Percentiles rank a stretch among this genome's conserved stretches.
phyloP scores from a whole-genome alignment of 2,797 vertebrate species.

The Eulemur albifrons region DNA sequence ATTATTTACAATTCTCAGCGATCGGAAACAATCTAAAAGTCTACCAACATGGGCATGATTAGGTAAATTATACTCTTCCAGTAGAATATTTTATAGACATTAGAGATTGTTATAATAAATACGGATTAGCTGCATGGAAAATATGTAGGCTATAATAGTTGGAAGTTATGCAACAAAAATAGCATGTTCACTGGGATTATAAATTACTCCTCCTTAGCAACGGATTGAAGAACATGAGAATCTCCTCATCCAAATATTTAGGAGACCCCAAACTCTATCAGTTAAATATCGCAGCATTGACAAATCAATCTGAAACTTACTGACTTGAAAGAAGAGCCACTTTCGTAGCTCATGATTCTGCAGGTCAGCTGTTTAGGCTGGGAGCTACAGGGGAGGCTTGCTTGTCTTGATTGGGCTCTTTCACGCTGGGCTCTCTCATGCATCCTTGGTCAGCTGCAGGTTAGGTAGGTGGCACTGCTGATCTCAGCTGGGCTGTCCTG shows the following conservation, averaged over 20 bases:
- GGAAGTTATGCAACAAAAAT: neutral
- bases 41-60: neutral
- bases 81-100: neutral
- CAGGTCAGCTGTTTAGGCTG: neutral
- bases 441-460: neutral
- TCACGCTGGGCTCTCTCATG: fast-evolving
- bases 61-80: neutral
- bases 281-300: neutral
- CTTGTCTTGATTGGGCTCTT: neutral
- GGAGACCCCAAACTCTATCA: neutral
- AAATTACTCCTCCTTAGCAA: neutral
- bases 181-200: neutral
- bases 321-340: neutral
- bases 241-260: neutral
- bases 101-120: neutral
- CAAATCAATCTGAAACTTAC: neutral
- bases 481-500: too few species aligned
- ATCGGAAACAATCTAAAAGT: neutral
- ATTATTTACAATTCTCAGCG: neutral
- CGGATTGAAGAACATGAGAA: neutral
- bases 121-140: neutral
- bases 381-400: neutral
- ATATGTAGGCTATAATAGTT: neutral
- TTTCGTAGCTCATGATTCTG: neutral
- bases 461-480: neutral